Evolutionary conservation across 2,888 invertebrate species (phyloP).

Genomic region (Entomobrya proxima): DNA sequence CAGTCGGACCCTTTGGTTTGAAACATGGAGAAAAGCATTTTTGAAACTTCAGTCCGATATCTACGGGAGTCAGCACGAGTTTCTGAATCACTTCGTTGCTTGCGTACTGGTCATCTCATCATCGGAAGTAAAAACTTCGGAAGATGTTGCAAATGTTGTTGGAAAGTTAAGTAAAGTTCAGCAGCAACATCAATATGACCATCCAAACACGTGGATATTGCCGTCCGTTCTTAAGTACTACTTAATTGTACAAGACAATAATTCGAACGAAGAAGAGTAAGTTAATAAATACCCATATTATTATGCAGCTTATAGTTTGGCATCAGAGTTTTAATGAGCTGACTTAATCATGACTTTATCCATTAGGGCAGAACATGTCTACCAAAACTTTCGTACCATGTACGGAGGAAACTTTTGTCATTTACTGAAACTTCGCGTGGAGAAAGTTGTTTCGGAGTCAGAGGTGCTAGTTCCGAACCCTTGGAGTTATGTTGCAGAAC

Average conservation of each 20-base stretch:
- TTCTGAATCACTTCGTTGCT: conserved; percentile 91
- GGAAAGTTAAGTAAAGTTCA: conserved; percentile 81
- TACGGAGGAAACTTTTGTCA: conserved; percentile 94
- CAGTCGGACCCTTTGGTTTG: conserved; percentile 93
- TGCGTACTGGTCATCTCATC: conserved; percentile 82
- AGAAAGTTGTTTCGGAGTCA: conserved; percentile 30
- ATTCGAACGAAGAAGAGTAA: conserved; percentile 80
- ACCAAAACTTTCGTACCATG: conserved; percentile 89
- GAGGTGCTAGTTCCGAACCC: conserved; percentile 59
- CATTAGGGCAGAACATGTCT: conserved; percentile 87
- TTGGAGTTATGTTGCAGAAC: conserved; percentile 57
- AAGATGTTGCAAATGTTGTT: conserved; percentile 81
- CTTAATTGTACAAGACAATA: conserved; percentile 90
- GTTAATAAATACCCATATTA: conserved; percentile 38
- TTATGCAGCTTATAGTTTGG: no score
- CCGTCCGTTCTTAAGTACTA: conserved; percentile 91
- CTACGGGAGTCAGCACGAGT: conserved; percentile 92
- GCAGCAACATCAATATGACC: conserved; percentile 87
- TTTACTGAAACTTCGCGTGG: conserved; percentile 84
- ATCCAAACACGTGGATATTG: conserved; percentile 81
- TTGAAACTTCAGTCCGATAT: conserved; percentile 86
- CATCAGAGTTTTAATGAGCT: no score
- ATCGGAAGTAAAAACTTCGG: conserved; percentile 72
- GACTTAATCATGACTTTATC: neutral
- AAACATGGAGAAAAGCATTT: conserved; percentile 95